phyloP scores from a whole-genome alignment of 2,888 invertebrate genomes.

The Mylabris sibirica region DNA sequence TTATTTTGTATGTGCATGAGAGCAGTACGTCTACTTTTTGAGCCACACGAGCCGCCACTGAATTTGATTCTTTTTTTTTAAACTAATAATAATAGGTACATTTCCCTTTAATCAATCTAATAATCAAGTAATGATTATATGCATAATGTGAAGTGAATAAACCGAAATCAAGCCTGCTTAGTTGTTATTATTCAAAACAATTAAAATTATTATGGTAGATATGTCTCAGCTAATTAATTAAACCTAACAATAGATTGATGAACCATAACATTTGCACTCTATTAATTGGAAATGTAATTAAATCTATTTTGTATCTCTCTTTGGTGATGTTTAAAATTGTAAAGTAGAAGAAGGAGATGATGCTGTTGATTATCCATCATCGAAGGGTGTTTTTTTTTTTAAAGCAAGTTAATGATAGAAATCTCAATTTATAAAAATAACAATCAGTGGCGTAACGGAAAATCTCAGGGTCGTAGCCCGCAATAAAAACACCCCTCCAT shows the following conservation, averaged over 20 bases:
- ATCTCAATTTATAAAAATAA: no score
- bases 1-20: no score
- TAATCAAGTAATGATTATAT: background rate
- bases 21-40: no score
- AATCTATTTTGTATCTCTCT: background rate
- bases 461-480: no score
- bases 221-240: constrained; percentile 10
- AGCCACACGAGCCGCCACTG: no score
- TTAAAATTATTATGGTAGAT: constrained; percentile 23
- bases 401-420: no score
- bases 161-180: constrained; percentile 12
- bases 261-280: constrained; percentile 22
- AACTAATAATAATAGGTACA: background rate
- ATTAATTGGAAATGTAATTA: constrained; percentile 28
- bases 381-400: no score
- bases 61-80: no score
- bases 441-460: no score
- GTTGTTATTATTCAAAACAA: constrained; percentile 21
- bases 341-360: background rate
- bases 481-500: no score
- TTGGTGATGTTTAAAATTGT: background rate
- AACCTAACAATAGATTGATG: constrained; percentile 10
- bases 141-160: constrained; percentile 1
- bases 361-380: no score
- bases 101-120: constrained; percentile 10